Base-by-base conservation (phyloP, 2,113 vertebrate species). In the Tupaia chinensis region DNA sequence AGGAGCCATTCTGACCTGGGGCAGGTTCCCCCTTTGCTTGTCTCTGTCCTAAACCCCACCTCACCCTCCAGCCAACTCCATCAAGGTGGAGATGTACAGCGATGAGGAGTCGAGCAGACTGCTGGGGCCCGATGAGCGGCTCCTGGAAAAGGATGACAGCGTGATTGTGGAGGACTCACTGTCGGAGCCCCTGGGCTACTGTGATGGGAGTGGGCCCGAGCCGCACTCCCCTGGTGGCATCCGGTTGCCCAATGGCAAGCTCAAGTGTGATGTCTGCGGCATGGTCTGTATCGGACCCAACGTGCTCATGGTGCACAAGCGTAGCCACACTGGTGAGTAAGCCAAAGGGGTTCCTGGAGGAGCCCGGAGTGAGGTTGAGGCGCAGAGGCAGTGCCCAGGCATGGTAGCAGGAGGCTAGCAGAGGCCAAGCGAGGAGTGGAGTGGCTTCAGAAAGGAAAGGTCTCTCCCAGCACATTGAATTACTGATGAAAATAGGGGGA, bases 271-370 rank as follows among this genome's bases (percentile, higher is more conserved):
- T 68, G 98, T 99, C 91, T 99, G 99, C 2, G 99, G 99, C 60
- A 99, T 99, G 99, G 99, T 99, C 96, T 99, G 99, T 98, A 99
- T 99, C 6, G 99, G 99, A 81, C 99, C 99, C 95, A 99, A 99
- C 25, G 99, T 99, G 93, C 99, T 99, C 72, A 99, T 99, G 99
- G 99, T 99, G 95, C 99, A 99, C 98, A 99, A 99, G 88, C 99
- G 99, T 93, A 99, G 99, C 98, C 99, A 99, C 98, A 99, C 99
- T 1, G 99, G 99, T 99, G 97, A 99, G 99, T 60, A 63, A 27
- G 72, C 66, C 4, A 3, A 12, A 20, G 88, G 80, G 79, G 54
- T 2, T 34, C 77, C 4, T 1, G 27, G 69, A 74, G 53, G 44
- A 79, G 58, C 13, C 2, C 0, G 1, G 27, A 27, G 17, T 14